Base-by-base conservation (phyloP, 2,113 vertebrate genomes). In the Lontra canadensis region DNA sequence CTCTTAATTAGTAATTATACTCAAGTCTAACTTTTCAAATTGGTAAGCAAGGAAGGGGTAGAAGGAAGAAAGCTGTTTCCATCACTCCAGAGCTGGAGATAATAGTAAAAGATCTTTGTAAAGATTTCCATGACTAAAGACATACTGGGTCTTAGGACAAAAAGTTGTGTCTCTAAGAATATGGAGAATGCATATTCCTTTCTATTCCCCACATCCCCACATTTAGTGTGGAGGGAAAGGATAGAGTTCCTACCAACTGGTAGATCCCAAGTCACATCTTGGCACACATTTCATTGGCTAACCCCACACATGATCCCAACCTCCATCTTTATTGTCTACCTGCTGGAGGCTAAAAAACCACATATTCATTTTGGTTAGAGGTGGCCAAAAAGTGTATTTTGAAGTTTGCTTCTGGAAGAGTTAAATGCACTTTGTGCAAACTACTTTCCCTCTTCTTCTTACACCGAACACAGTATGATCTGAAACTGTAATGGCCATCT, bases 1-100 rank as follows among this genome's bases (percentile, higher is more conserved):
- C 8, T 90, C 26, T 95, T 81, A 67, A 67, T 84, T 85, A 95
- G 96, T 78, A 95, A 31, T 63, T 15, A 36, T 74, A 73, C 59
- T 94, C 44, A 91, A 96, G 7, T 79, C 21, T 13, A 83, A 78
- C 63, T 90, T 90, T 36, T 88, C 49, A 61, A 7, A 39, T 59
- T 86, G 20, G 13, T 36, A 3, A 4, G 12, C 17, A 17, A 73
- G 12, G 11, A 85, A 47, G 21, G 15, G 9, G 44, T 39, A 25
- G 18, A 21, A 82, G 10, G 57, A 63, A 31, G 20, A 71, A 71
- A 86, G 4, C 7, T 13, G 11, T 65, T 49, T 82, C 21, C 18
- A 73, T 85, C 6, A 65, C 6, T 71, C 34, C 7, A 78, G 59
- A 79, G 59, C 12, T 78, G 34, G 25, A 59, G 34, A 82, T 26